A percentile compares a stretch with the other conserved stretches of the same genome.
These are phyloP conservation scores for Pavo muticus DNA, from an alignment of 2,113 vertebrate species.

Conservation along the genomic window DNA sequence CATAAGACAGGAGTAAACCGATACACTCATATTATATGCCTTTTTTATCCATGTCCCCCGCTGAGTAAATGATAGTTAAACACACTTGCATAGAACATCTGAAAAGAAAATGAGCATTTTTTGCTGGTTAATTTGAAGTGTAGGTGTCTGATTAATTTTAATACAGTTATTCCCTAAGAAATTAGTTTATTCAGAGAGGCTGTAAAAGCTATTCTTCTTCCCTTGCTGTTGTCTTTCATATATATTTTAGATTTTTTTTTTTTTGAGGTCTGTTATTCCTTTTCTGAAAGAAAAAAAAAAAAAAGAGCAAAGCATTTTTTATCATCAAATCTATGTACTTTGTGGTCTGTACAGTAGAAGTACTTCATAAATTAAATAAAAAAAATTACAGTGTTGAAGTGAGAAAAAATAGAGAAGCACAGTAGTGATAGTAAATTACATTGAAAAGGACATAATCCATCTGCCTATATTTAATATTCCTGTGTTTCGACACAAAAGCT, in stretches of 20 bases:
- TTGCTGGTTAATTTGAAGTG: conserved; percentile 63
- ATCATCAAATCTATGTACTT: conserved; percentile 44
- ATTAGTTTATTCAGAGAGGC: conserved; percentile 26
- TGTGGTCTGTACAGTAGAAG: conserved; percentile 29
- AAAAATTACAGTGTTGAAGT: conserved; percentile 38
- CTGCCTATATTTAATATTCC: conserved; percentile 62
- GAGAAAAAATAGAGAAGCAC: conserved; percentile 35
- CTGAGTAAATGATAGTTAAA: conserved; percentile 34
- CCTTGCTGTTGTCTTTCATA: conserved; percentile 17
- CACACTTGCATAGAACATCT: background rate
- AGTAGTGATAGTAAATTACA: conserved; percentile 56
- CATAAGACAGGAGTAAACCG: background rate
- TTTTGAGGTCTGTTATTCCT: background rate
- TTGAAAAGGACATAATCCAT: conserved; percentile 47
- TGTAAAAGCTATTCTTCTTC: conserved; percentile 7
- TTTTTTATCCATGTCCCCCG: background rate
- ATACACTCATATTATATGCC: background rate
- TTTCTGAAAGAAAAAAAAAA: background rate
- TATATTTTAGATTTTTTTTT: conserved; percentile 27
- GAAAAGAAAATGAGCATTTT: conserved; percentile 50
- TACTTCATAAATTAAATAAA: conserved; percentile 53
- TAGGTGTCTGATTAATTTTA: conserved; percentile 56
- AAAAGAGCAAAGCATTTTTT: conserved; percentile 62
- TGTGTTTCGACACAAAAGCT: conserved; percentile 35
- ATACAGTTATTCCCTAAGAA: conserved; percentile 16